Evolutionary conservation across 2,797 vertebrate genomes (phyloP).

Genomic region (Aplochiton taeniatus): DNA sequence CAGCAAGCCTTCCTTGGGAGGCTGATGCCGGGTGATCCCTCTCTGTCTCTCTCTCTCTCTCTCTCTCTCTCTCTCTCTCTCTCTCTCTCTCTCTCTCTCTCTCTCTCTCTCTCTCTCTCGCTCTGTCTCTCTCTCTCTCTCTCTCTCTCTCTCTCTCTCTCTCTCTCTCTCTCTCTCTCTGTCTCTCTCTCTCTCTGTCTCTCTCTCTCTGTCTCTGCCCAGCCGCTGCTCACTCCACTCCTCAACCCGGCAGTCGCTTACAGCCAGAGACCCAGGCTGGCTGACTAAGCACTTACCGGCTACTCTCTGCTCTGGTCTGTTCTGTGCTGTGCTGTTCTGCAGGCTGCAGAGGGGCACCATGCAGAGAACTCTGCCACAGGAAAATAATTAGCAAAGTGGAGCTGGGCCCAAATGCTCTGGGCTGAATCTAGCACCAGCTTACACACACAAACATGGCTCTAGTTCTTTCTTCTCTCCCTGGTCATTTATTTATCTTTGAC

Average conservation of each 20-base stretch:
- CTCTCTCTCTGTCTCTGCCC: not conserved
- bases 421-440: constrained; percentile 66
- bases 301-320: constrained; percentile 57
- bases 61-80: too few relatives aligned
- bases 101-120: too few relatives aligned
- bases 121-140: not conserved
- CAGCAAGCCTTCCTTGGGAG: too few relatives aligned
- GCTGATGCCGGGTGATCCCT: too few relatives aligned
- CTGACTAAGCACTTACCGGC: constrained; percentile 68
- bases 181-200: too few relatives aligned
- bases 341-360: constrained; percentile 49
- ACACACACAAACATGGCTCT: constrained; percentile 54
- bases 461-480: not conserved
- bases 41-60: too few relatives aligned
- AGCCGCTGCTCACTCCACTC: not conserved
- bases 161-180: too few relatives aligned
- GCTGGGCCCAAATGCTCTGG: constrained; percentile 62
- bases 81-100: too few relatives aligned
- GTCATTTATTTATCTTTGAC: not conserved
- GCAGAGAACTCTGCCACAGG: constrained; percentile 69
- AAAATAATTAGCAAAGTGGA: constrained; percentile 78
- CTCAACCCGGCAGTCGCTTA: not conserved
- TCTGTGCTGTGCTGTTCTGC: constrained; percentile 33
- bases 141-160: too few relatives aligned
- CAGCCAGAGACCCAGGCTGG: constrained; percentile 26